Conservation (phyloP, 1,140 invertebrate species). For the Ooceraea biroi region DNA sequence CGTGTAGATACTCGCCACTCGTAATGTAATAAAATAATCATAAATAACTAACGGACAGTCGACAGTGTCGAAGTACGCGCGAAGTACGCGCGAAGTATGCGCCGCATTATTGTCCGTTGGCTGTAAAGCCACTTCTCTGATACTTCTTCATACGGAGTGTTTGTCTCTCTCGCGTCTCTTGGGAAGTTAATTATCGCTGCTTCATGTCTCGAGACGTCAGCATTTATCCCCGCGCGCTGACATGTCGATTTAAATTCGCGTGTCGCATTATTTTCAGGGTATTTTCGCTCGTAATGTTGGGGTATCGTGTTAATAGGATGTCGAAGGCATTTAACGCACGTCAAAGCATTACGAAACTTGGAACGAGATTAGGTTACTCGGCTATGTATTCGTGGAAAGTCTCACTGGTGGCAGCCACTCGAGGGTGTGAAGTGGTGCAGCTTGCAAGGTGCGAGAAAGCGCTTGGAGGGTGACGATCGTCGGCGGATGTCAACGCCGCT, state of each 20-base stretch:
- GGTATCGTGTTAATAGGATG: background rate
- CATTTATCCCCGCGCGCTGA: background rate
- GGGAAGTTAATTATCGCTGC: slow-evolving; percentile 11
- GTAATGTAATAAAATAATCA: slow-evolving; percentile 64
- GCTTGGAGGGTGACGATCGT: slow-evolving; percentile 65
- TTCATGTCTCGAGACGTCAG: background rate
- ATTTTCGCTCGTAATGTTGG: no score
- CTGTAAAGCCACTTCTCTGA: slow-evolving; percentile 11
- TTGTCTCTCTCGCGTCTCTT: background rate
- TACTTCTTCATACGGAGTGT: background rate
- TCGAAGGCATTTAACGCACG: slow-evolving; percentile 8
- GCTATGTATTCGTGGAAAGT: slow-evolving; percentile 26
- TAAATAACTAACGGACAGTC: slow-evolving; percentile 39
- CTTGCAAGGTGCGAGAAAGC: slow-evolving; percentile 65
- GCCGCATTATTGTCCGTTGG: slow-evolving; percentile 5
- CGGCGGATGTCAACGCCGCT: slow-evolving; percentile 67
- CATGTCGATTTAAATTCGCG: slow-evolving; percentile 1
- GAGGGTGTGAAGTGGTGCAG: slow-evolving; percentile 49
- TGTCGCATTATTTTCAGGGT: no score
- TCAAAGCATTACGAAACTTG: background rate
- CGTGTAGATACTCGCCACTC: background rate
- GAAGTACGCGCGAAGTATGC: background rate
- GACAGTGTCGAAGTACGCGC: background rate
- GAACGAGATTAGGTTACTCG: slow-evolving; percentile 48
- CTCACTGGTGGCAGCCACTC: slow-evolving; percentile 56